Percentiles rank a stretch among this genome's conserved stretches.
Evolutionary conservation across 2,113 vertebrate genomes (phyloP).

Genomic region (Elephantulus edwardii): DNA sequence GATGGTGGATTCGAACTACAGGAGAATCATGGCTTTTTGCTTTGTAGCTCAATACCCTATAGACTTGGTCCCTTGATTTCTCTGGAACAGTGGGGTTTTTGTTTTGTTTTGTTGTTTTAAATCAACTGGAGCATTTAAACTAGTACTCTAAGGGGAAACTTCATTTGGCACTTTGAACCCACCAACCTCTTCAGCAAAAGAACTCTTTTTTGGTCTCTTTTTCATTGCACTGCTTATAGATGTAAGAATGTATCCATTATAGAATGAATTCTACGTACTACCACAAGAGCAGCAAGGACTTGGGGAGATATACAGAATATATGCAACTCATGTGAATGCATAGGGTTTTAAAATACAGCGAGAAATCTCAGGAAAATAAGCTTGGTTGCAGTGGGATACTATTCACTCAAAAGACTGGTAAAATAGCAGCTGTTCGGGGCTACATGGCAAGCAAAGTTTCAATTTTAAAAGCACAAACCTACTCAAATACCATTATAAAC

Average conservation of each 20-base stretch:
- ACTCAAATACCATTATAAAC: constrained; percentile 58
- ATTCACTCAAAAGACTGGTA: constrained; percentile 36
- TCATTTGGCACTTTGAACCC: neutral
- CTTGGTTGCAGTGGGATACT: neutral
- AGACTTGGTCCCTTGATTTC: too few relatives aligned
- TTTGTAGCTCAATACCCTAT: too few relatives aligned
- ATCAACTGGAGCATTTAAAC: too few relatives aligned
- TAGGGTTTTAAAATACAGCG: neutral
- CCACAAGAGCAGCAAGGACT: neutral
- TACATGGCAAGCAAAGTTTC: constrained; percentile 27
- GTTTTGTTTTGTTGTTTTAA: too few relatives aligned
- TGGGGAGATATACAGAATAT: neutral
- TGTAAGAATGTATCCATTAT: neutral
- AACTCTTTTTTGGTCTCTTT: neutral
- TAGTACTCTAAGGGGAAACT: neutral
- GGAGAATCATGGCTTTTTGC: too few relatives aligned
- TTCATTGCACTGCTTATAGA: neutral
- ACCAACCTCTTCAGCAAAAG: neutral
- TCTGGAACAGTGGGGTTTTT: too few relatives aligned
- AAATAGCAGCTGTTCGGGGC: constrained; percentile 26
- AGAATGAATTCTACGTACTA: neutral
- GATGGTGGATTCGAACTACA: too few relatives aligned
- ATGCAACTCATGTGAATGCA: neutral
- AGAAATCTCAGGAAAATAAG: constrained; percentile 17
- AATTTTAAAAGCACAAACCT: constrained; percentile 47